Conservation (phyloP, 2,888 invertebrate species). For the Ischnus inquisitorius region DNA sequence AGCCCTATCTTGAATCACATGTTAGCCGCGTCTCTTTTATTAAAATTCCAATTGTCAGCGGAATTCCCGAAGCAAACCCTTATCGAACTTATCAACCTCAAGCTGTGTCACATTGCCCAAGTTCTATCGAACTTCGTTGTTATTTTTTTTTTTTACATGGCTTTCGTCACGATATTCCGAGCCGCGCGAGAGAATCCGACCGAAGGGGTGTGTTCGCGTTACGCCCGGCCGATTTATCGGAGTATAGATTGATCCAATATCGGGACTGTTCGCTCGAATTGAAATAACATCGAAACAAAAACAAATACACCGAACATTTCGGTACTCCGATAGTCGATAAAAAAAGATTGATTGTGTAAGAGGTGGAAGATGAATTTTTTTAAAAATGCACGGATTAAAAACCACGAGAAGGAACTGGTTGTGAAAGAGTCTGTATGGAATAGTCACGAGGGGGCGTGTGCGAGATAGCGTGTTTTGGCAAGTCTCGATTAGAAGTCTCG, state of each 20-base stretch:
- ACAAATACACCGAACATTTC: constrained; percentile 6
- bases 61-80: not conserved
- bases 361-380: not conserved
- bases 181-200: constrained; percentile 26
- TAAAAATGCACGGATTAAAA: not conserved
- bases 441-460: constrained; percentile 62
- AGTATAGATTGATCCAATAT: not conserved
- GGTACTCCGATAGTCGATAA: not conserved
- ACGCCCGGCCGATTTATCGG: constrained; percentile 12
- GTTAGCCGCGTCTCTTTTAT: not conserved
- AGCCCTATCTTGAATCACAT: not conserved
- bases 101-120: constrained; percentile 5
- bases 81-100: constrained; percentile 1
- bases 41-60: not conserved
- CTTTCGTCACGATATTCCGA: constrained; percentile 16
- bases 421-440: constrained; percentile 3
- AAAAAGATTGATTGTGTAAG: constrained; percentile 21
- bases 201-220: constrained; percentile 48
- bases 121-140: constrained; percentile 3
- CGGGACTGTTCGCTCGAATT: not conserved
- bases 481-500: constrained; percentile 29
- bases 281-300: constrained; percentile 11
- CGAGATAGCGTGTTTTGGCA: constrained; percentile 66
- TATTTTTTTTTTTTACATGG: not conserved
- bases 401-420: not conserved